A percentile compares a stretch with the other conserved stretches of the same genome.
Evolutionary conservation across 2,888 invertebrate species (phyloP).

Genomic region (Meghimatium bilineatum): DNA sequence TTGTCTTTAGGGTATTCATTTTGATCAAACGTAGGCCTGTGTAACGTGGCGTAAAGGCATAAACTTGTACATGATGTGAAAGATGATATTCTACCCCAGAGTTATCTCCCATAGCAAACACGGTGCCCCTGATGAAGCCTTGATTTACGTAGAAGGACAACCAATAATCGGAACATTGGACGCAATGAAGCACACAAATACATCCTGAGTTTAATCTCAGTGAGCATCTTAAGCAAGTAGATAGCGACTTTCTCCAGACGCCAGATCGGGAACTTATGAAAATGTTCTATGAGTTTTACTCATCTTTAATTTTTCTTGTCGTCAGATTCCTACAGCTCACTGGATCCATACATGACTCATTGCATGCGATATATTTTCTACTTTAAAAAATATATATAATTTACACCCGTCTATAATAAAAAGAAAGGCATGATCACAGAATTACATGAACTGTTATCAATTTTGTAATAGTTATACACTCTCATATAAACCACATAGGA

Average conservation of each 20-base stretch:
- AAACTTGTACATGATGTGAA: neutral
- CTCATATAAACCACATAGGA: no score
- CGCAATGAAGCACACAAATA: neutral
- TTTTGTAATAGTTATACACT: no score
- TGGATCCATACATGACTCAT: neutral
- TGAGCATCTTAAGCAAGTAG: neutral
- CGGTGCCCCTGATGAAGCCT: no score
- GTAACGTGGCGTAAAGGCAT: conserved; percentile 16
- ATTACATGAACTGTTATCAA: no score
- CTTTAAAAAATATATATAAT: no score
- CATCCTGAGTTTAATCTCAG: conserved; percentile 14
- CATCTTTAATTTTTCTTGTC: neutral
- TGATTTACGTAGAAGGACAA: conserved; percentile 12
- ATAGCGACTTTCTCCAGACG: neutral
- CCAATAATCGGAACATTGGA: conserved; percentile 31
- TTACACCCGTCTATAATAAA: no score
- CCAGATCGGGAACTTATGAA: neutral
- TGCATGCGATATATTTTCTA: neutral
- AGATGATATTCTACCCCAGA: conserved; percentile 7
- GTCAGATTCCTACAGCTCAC: neutral
- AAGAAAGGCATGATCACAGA: no score
- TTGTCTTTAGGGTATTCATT: conserved; percentile 15
- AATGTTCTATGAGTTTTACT: neutral
- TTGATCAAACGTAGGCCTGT: conserved; percentile 2
- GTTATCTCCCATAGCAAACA: conserved; percentile 16